Conservation (phyloP, 2,113 vertebrate species). For the Pampusana beccarii region DNA sequence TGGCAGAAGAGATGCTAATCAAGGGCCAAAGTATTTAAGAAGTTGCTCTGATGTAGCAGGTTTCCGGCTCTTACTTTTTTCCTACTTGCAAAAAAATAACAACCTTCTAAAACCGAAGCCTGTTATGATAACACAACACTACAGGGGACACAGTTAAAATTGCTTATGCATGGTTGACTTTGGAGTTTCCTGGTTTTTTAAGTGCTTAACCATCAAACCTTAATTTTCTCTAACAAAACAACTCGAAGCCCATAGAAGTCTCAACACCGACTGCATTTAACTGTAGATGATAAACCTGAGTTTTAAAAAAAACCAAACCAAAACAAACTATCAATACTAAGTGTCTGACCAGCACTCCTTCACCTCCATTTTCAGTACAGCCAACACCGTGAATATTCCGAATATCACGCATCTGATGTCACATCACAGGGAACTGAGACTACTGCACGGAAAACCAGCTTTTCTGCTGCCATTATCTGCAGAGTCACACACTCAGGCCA, state of each 20-base stretch:
- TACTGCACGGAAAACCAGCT: not conserved
- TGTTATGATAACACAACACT: not conserved
- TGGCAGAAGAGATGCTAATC: not conserved
- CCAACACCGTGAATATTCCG: not conserved
- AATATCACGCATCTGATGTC: not conserved
- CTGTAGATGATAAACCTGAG: not conserved
- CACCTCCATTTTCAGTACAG: not conserved
- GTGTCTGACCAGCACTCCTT: not conserved
- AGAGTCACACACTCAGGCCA: not conserved
- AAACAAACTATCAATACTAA: not conserved
- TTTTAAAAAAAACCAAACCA: not conserved
- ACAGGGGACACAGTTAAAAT: not conserved
- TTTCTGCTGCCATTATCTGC: not conserved
- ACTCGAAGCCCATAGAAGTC: not conserved
- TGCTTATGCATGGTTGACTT: not conserved
- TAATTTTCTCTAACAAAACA: not conserved
- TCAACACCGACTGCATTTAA: not conserved
- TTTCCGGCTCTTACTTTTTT: not conserved
- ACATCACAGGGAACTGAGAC: not conserved
- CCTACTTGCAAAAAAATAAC: not conserved
- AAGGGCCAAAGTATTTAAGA: not conserved
- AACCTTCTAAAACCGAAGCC: not conserved
- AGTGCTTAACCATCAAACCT: not conserved
- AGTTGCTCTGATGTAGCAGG: not conserved
- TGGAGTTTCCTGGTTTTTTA: not conserved